These are phyloP conservation scores for Syritta pipiens DNA, from an alignment of 2,888 invertebrate species.

Conservation along the genomic window DNA sequence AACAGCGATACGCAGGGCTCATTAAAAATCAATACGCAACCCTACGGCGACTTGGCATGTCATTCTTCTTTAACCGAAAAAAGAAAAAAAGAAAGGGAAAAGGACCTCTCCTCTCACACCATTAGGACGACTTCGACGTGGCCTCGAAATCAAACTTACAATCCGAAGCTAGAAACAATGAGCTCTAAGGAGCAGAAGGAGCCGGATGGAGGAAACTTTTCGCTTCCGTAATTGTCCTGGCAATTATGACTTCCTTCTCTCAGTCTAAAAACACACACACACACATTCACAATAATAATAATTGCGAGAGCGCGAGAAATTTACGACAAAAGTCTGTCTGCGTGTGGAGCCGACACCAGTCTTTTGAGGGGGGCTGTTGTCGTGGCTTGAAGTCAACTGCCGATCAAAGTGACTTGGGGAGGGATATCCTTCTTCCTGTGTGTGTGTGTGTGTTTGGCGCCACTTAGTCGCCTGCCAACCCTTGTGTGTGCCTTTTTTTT, in stretches of 20 bases:
- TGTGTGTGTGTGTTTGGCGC: conserved; percentile 35
- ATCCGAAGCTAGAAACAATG: conserved; percentile 44
- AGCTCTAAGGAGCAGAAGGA: no score
- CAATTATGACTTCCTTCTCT: conserved; percentile 56
- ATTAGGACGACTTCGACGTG: no score
- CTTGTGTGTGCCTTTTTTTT: not conserved
- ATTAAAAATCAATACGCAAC: conserved; percentile 66
- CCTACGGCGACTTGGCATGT: conserved; percentile 47
- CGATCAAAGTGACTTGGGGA: conserved; percentile 56
- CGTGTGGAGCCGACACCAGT: not conserved
- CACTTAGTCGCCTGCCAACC: conserved; percentile 52
- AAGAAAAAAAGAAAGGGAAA: not conserved
- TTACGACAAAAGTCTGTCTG: conserved; percentile 63
- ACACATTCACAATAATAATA: conserved; percentile 33
- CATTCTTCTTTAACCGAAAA: conserved; percentile 32
- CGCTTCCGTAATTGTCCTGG: conserved; percentile 65
- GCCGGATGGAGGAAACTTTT: conserved; percentile 44
- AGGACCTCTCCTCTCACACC: not conserved
- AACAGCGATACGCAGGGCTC: conserved; percentile 59
- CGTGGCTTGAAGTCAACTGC: conserved; percentile 45
- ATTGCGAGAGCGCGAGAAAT: conserved; percentile 61
- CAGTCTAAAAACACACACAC: not conserved
- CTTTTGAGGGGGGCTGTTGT: not conserved
- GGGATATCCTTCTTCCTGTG: conserved; percentile 17
- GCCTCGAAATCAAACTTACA: conserved; percentile 46